Conservation (phyloP, 2,113 vertebrate genomes). For the Monarcha castaneiventris region DNA sequence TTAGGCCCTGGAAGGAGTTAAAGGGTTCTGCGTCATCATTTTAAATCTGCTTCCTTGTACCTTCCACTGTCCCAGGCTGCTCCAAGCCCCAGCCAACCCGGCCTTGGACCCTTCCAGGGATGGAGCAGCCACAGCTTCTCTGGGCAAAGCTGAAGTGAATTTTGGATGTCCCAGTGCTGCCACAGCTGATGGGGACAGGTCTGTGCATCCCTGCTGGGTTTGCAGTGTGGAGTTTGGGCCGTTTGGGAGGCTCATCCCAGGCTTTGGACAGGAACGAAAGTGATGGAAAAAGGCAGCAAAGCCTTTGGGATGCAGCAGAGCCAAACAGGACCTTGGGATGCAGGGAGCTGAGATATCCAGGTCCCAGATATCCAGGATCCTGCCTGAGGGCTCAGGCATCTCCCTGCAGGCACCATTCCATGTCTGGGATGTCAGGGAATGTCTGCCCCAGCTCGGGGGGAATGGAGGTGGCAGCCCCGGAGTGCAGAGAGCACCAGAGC, state of each 20-base stretch:
- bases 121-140: neutral
- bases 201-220: neutral
- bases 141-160: neutral
- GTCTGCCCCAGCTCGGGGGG: fast-evolving
- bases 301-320: neutral
- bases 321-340: neutral
- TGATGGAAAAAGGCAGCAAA: neutral
- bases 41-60: neutral
- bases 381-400: neutral
- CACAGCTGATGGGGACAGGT: neutral
- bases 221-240: neutral
- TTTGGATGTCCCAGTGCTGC: neutral
- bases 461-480: slow-evolving; percentile 24
- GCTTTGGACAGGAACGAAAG: neutral
- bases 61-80: neutral
- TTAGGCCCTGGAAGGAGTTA: neutral
- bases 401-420: fast-evolving
- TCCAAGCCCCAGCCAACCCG: fast-evolving
- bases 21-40: neutral
- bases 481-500: slow-evolving; percentile 73
- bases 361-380: neutral
- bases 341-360: neutral
- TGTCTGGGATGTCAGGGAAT: neutral
- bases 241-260: neutral
- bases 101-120: neutral